phyloP scores from a whole-genome alignment of 2,888 invertebrate genomes.

The Diplolepis rosae region DNA sequence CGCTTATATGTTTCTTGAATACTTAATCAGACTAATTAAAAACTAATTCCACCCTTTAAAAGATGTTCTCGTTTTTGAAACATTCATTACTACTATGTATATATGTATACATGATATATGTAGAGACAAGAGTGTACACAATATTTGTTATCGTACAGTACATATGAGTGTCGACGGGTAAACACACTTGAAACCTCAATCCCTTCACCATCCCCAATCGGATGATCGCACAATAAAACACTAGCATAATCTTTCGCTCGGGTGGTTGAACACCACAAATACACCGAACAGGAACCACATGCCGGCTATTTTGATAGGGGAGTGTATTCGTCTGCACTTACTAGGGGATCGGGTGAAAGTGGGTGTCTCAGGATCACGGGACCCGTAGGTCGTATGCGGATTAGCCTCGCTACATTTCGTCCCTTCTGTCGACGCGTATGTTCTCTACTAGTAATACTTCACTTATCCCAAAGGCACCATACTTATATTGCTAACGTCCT shows the following conservation, averaged over 20 bases:
- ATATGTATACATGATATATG: too few relatives aligned
- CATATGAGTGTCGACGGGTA: constrained; percentile 48
- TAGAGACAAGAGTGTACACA: not conserved
- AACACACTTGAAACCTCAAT: constrained; percentile 45
- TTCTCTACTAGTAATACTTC: constrained; percentile 42
- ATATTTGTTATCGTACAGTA: not conserved
- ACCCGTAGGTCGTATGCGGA: constrained; percentile 58
- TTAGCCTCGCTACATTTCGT: constrained; percentile 72
- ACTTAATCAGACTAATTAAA: too few relatives aligned
- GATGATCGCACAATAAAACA: constrained; percentile 71
- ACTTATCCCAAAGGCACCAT: constrained; percentile 20
- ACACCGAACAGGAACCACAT: constrained; percentile 59
- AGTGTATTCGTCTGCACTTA: constrained; percentile 54
- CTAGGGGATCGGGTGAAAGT: constrained; percentile 46
- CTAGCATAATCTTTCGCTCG: constrained; percentile 65
- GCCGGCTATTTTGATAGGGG: constrained; percentile 56
- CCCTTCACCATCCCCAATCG: constrained; percentile 59
- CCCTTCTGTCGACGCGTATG: constrained; percentile 72
- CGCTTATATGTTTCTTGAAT: too few relatives aligned
- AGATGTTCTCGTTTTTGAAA: too few relatives aligned
- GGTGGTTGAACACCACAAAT: constrained; percentile 66
- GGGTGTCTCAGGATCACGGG: constrained; percentile 34
- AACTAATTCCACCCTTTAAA: too few relatives aligned
- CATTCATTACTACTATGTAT: not conserved
- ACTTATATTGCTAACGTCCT: constrained; percentile 21